Evolutionary conservation across 2,113 vertebrate species (phyloP), one percentile per base, ranked within the genome.

Genomic region (Argyrosomus japonicus): DNA sequence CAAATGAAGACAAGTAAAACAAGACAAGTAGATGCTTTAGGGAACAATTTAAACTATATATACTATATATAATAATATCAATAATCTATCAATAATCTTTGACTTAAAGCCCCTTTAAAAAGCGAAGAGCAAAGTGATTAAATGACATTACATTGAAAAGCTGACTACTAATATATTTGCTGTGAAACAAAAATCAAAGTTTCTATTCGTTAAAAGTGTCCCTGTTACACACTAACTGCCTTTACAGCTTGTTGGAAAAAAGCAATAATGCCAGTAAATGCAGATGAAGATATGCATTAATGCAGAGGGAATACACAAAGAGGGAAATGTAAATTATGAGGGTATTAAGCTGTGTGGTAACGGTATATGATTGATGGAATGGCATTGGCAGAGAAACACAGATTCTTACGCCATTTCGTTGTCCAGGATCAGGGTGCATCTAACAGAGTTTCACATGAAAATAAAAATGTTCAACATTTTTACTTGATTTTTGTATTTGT

Each of bases 341-440:
- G 53, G 43, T 43, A 23, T 72, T 81, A 65, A 60, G 64, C 43
- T 67, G 68, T 7, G 4, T 43, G 18, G 40, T 6, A 19, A 65
- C 61, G 13, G 13, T 29, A 71, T 50, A 32, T 1, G 14, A 62
- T 57, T 77, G 76, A 81, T 89, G 88, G 92, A 25, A 90, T 79
- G 84, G 82, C 68, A 77, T 81, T 51, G 82, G 84, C 84, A 64
- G 75, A 88, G 88, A 93, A 77, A 94, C 84, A 93, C 90, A 93
- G 75, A 92, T 90, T 94, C 96, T 97, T 96, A 97, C 96, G 92
- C 95, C 94, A 75, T 94, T 94, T 91, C 93, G 94, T 69, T 94
- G 95, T 96, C 95, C 96, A 51, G 92, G 88, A 82, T 94, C 93
- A 11, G 95, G 94, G 85, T 94, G 95, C 95, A 95, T 96, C 96